Base-by-base conservation (phyloP, 2,797 vertebrate species). In the Masticophis lateralis region DNA sequence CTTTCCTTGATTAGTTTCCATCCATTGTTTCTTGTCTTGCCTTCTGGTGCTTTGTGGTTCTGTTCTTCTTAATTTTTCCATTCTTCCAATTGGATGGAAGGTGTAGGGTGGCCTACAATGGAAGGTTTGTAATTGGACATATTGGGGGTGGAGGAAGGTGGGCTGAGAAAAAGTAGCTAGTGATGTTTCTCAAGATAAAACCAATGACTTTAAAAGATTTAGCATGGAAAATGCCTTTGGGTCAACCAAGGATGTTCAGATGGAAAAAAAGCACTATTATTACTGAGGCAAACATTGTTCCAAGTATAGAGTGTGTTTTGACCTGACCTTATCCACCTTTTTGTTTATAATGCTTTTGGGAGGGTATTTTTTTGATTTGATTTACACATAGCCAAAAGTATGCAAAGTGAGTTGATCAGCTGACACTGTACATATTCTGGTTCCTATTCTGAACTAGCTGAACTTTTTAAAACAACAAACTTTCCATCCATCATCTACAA, bases 191-290 rank as follows among this genome's bases (percentile, higher is more conserved):
- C 93, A 95, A 92, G 94, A 91, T 96, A 97, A 96, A 96, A 96
- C 94, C 95, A 88, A 18, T 97, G 95, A 97, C 96, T 95, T 94
- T 95, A 93, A 94, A 96, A 51, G 53, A 87, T 92, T 95, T 94
- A 94, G 94, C 94, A 94, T 96, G 96, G 97, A 97, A 97, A 97
- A 97, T 97, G 96, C 96, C 96, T 89, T 91, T 96, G 95, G 96
- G 97, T 96, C 93, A 91, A 94, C 56, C 55, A 87, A 92, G 91
- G 96, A 97, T 96, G 93, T 91, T 96, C 93, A 94, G 93, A 79
- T 0, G 95, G 95, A 96, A 96, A 97, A 96, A 47, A 60, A 1
- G 1, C 27, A 5, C 5, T 57, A 27, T 90, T 91, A 43, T 88
- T 91, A 53, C 2, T 51, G 28, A 25, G 20, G 9, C 4, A 74